These are phyloP conservation scores for Heterodera filipjevi DNA, from an alignment of 2,888 invertebrate species.

Conservation along the genomic window DNA sequence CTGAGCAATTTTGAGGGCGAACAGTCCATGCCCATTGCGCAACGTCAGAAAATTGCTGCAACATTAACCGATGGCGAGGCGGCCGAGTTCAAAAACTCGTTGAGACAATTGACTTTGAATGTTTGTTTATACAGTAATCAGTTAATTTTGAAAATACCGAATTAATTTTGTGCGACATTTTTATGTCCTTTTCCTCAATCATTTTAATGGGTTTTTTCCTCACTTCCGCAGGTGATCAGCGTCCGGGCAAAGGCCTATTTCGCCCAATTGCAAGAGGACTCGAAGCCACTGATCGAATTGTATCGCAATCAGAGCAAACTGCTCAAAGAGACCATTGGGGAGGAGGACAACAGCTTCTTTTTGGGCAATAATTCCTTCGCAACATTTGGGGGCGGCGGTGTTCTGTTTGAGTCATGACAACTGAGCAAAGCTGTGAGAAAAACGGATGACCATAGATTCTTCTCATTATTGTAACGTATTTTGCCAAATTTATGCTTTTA, in stretches of 20 bases:
- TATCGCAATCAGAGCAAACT: slow-evolving; percentile 13
- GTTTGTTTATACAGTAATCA: not conserved
- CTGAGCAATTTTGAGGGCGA: slow-evolving; percentile 17
- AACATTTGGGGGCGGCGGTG: no score
- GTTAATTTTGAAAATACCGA: no score
- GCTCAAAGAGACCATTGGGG: not conserved
- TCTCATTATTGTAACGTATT: no score
- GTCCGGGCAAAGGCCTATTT: slow-evolving; percentile 9
- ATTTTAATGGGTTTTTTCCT: no score
- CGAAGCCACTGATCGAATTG: slow-evolving; percentile 13
- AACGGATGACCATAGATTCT: no score
- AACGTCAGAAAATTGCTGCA: slow-evolving; percentile 5
- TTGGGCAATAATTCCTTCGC: slow-evolving; percentile 2
- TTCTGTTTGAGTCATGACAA: no score
- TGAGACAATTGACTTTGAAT: slow-evolving; percentile 14
- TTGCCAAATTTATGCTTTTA: no score
- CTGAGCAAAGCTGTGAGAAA: no score
- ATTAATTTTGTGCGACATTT: no score
- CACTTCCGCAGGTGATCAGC: slow-evolving; percentile 2
- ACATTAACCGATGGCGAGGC: slow-evolving; percentile 2
- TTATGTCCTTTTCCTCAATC: no score
- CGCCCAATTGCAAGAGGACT: not conserved
- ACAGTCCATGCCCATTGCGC: not conserved
- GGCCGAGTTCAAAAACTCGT: slow-evolving; percentile 23
- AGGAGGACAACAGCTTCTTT: slow-evolving; percentile 16